Evolutionary conservation across 2,113 vertebrate genomes (phyloP).

Genomic region (Psilopogon haemacephalus): DNA sequence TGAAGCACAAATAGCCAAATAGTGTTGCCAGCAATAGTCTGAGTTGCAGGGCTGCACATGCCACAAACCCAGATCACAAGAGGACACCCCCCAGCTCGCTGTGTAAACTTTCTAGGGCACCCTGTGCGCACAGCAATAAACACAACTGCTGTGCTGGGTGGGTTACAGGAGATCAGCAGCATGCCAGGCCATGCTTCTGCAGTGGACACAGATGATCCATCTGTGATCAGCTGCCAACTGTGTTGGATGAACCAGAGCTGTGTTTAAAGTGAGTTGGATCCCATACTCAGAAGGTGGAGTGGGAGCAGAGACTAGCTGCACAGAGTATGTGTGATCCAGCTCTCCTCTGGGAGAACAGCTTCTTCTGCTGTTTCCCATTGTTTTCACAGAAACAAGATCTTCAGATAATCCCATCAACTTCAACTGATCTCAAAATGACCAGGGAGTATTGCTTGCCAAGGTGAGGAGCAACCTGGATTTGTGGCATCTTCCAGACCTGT

Average conservation of each 20-base stretch:
- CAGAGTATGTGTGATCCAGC: background rate
- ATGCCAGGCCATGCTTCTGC: background rate
- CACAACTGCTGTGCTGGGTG: background rate
- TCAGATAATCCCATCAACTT: background rate
- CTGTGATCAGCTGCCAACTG: background rate
- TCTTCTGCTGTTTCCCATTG: background rate
- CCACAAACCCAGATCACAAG: background rate
- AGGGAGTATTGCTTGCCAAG: background rate
- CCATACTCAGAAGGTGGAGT: background rate
- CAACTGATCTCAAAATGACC: background rate
- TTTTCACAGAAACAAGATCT: background rate
- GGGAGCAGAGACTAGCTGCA: background rate
- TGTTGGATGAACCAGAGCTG: background rate
- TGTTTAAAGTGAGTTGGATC: background rate
- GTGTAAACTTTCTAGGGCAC: background rate
- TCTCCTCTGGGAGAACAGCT: background rate
- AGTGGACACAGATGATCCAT: fast-evolving
- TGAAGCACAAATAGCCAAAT: background rate
- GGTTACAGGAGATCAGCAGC: background rate
- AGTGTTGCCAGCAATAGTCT: background rate
- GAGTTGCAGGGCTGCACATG: background rate
- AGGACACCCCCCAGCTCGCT: background rate
- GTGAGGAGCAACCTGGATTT: background rate
- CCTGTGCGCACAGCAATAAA: background rate
- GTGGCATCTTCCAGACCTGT: background rate